Conservation (phyloP, 2,113 vertebrate genomes). For the Crocuta crocuta region DNA sequence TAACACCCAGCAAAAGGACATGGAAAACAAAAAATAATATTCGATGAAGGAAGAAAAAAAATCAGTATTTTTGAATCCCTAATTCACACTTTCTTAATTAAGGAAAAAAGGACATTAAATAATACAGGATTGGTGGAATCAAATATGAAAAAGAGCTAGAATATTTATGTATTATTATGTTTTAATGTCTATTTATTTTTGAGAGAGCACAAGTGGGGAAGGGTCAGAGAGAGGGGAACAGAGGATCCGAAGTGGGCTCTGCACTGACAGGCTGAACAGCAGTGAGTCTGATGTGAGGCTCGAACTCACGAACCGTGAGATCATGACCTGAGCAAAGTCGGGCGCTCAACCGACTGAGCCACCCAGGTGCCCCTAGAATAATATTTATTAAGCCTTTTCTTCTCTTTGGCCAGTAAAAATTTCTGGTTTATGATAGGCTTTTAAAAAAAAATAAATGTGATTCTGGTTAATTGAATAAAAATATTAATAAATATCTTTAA, state of each 20-base stretch:
- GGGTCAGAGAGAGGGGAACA: too few relatives aligned
- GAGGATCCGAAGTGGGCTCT: too few relatives aligned
- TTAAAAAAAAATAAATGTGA: conserved; percentile 67
- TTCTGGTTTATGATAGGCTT: conserved; percentile 17
- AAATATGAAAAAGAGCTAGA: background rate
- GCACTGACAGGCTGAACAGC: too few relatives aligned
- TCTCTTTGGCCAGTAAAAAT: conserved; percentile 10
- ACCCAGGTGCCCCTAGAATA: background rate
- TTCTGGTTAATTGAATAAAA: conserved; percentile 64
- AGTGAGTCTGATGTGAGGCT: too few relatives aligned
- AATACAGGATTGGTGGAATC: background rate
- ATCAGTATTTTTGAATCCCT: conserved; percentile 30
- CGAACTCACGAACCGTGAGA: too few relatives aligned
- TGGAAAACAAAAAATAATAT: background rate
- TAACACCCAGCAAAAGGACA: background rate
- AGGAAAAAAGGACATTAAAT: conserved; percentile 58
- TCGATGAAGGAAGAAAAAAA: background rate
- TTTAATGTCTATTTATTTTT: too few relatives aligned
- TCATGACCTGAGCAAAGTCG: too few relatives aligned
- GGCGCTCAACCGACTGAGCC: too few relatives aligned
- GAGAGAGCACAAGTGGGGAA: too few relatives aligned
- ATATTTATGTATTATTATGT: background rate
- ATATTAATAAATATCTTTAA: conserved; percentile 18
- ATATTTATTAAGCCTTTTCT: conserved; percentile 26
- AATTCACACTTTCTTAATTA: background rate